These are phyloP conservation scores for Ylistrum balloti DNA, from an alignment of 1,140 invertebrate species.

Conservation along the genomic window DNA sequence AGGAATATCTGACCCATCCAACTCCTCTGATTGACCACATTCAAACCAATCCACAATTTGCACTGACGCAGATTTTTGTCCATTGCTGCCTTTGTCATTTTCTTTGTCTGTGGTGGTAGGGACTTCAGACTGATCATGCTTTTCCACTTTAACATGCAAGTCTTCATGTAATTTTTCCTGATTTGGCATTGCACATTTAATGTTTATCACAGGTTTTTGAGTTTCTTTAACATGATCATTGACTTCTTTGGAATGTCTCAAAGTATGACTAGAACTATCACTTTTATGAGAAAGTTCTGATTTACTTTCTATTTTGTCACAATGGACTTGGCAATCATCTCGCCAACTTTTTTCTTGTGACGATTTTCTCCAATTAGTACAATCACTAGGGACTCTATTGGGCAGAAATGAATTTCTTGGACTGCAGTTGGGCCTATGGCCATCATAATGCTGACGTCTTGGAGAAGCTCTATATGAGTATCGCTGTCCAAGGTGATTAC, in stretches of 20 bases:
- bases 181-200: not conserved
- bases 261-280: not conserved
- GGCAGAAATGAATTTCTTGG: not conserved
- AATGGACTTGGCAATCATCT: not conserved
- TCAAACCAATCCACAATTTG: slow-evolving; percentile 6
- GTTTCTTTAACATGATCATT: not conserved
- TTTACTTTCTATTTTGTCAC: not conserved
- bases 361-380: not conserved
- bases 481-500: not conserved
- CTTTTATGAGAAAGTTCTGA: not conserved
- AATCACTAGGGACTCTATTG: not conserved
- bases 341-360: not conserved
- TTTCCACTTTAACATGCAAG: not conserved
- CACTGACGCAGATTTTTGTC: not conserved
- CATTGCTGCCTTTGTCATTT: slow-evolving; percentile 12
- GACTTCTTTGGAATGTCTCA: not conserved
- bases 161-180: not conserved
- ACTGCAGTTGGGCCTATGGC: not conserved
- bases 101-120: not conserved
- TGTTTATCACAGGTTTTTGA: not conserved
- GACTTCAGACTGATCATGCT: not conserved
- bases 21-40: not conserved
- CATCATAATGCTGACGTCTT: not conserved
- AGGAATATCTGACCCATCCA: not conserved
- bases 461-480: not conserved